Conservation (phyloP, 64 coral and sea anemone species). For the Montipora sp. region DNA sequence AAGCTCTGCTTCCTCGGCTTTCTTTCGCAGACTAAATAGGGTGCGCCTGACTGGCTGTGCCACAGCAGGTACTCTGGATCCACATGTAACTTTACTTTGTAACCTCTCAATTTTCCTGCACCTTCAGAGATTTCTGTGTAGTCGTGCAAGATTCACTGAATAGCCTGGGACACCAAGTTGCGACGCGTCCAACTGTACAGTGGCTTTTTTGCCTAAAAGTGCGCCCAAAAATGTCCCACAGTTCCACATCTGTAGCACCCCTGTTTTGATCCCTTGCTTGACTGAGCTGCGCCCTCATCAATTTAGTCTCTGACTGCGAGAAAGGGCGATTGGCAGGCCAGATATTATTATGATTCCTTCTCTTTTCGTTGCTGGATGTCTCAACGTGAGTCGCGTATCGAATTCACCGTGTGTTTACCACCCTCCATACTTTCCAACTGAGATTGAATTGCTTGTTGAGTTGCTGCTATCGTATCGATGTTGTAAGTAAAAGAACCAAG, state of each 20-base stretch:
- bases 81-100: slow-evolving; percentile 18
- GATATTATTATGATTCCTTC: neutral
- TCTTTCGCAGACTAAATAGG: slow-evolving; percentile 14
- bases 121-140: slow-evolving; percentile 40
- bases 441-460: too few species aligned
- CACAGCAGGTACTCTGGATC: neutral
- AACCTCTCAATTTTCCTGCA: slow-evolving; percentile 19
- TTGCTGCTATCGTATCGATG: neutral
- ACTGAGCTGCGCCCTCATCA: neutral
- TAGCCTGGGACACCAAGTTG: neutral
- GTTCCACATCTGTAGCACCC: too few species aligned
- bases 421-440: neutral
- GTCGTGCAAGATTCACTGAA: neutral
- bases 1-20: slow-evolving; percentile 8
- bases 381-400: neutral
- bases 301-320: neutral
- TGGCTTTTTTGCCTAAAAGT: neutral
- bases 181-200: neutral
- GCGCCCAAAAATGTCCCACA: too few species aligned
- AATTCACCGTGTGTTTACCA: neutral
- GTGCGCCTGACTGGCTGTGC: slow-evolving; percentile 5
- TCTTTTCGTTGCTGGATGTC: neutral
- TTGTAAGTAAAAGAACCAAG: neutral
- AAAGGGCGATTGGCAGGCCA: neutral
- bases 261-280: neutral